Evolutionary conservation across 2,113 vertebrate genomes (phyloP).

Genomic region (Corynorhinus townsendii): DNA sequence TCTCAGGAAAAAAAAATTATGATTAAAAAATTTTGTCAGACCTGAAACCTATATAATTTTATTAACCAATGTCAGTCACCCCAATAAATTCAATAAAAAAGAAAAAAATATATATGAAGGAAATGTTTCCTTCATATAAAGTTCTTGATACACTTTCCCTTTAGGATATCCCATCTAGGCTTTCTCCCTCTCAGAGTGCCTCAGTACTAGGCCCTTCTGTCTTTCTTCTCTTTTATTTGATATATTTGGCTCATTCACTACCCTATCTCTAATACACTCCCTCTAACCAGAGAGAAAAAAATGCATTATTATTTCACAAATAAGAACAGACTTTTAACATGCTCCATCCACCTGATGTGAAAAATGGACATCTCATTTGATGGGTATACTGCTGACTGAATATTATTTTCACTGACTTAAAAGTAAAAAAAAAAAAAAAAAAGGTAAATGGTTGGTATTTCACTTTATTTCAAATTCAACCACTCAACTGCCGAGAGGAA

Average conservation of each 20-base stretch:
- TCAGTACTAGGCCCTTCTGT: not conserved
- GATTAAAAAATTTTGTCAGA: not conserved
- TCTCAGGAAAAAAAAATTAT: not conserved
- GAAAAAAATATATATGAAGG: not conserved
- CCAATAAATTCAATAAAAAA: no score
- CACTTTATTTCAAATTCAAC: constrained; percentile 24
- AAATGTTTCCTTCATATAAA: not conserved
- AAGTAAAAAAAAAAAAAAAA: constrained; percentile 24
- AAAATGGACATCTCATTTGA: not conserved
- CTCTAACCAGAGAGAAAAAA: not conserved
- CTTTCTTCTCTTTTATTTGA: not conserved
- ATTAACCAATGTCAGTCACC: not conserved
- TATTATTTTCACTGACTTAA: not conserved
- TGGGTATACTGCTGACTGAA: not conserved
- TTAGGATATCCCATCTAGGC: not conserved
- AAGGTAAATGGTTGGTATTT: not conserved
- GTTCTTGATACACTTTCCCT: not conserved
- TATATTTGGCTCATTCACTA: not conserved
- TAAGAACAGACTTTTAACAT: not conserved
- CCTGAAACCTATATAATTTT: not conserved
- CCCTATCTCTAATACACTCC: not conserved
- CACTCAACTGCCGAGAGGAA: not conserved
- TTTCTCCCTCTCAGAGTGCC: not conserved
- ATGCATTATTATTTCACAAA: not conserved
- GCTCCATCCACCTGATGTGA: not conserved